phyloP scores from a whole-genome alignment of 2,888 invertebrate genomes.

The Apantesis nais region DNA sequence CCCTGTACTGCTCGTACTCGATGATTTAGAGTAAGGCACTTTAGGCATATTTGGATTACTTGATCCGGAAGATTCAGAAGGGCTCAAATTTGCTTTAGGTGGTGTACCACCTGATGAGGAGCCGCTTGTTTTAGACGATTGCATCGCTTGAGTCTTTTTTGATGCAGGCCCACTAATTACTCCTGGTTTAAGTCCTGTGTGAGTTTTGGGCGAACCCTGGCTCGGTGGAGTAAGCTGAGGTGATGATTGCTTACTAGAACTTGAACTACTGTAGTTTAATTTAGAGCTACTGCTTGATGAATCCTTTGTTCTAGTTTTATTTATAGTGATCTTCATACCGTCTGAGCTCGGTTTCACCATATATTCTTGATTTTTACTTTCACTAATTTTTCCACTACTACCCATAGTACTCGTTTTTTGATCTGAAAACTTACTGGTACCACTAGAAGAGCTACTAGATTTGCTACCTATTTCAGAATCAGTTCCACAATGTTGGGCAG shows the following conservation, averaged over 20 bases:
- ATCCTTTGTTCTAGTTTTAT: conserved; percentile 93
- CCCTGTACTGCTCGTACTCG: conserved; percentile 71
- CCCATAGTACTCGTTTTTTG: conserved; percentile 74
- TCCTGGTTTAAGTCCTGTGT: conserved; percentile 93
- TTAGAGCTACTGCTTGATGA: conserved; percentile 82
- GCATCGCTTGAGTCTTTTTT: conserved; percentile 90
- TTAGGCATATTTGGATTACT: conserved; percentile 67
- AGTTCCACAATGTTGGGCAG: conserved; percentile 88
- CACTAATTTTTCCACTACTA: conserved; percentile 69
- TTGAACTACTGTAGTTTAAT: conserved; percentile 75
- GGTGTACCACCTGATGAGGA: conserved; percentile 73
- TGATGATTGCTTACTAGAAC: conserved; percentile 78
- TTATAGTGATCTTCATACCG: conserved; percentile 96
- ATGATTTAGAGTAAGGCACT: conserved; percentile 82
- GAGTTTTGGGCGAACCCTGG: conserved; percentile 91
- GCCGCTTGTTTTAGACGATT: conserved; percentile 78
- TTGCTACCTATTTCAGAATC: conserved; percentile 83
- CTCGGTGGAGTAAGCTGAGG: conserved; percentile 80
- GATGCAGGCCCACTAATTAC: conserved; percentile 95
- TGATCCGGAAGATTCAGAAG: conserved; percentile 69
- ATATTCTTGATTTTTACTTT: conserved; percentile 91
- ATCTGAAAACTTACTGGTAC: conserved; percentile 77
- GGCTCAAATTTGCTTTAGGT: conserved; percentile 76
- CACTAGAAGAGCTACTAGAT: conserved; percentile 76
- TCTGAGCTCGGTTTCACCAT: conserved; percentile 96